Evolutionary conservation across 2,888 invertebrate species (phyloP).

Genomic region (Chymomyza procnemis): DNA sequence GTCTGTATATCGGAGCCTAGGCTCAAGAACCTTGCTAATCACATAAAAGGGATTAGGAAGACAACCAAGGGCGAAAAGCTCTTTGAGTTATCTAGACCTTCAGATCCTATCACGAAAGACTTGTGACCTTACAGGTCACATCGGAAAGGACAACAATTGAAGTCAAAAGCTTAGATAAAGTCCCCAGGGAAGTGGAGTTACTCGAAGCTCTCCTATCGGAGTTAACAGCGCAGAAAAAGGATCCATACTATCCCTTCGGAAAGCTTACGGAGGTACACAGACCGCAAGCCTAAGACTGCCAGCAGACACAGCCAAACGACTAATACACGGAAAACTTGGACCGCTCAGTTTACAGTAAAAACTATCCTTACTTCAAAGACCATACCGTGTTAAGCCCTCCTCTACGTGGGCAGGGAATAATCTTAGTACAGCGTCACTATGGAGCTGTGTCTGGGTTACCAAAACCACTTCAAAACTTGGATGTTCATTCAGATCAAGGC

Average conservation of each 20-base stretch:
- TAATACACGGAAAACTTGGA: neutral
- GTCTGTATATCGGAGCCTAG: neutral
- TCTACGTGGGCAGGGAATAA: neutral
- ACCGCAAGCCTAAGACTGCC: neutral
- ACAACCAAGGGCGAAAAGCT: neutral
- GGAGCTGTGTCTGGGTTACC: neutral
- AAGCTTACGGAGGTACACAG: slow-evolving; percentile 2
- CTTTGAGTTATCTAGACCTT: neutral
- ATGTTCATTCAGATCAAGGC: neutral
- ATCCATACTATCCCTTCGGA: neutral
- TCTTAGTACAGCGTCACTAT: neutral
- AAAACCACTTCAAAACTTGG: neutral
- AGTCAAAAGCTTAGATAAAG: neutral
- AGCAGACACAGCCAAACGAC: neutral
- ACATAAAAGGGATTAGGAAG: neutral
- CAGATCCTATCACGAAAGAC: neutral
- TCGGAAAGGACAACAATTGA: neutral
- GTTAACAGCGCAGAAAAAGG: neutral
- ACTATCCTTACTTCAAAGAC: neutral
- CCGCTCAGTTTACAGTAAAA: neutral
- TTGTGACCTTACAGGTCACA: neutral
- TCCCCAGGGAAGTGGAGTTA: neutral
- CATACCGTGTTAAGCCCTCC: neutral
- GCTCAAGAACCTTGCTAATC: neutral
- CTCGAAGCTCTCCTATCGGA: neutral